These are phyloP conservation scores for Podarcis raffonei DNA, from an alignment of 2,113 vertebrate genomes.

Conservation along the genomic window DNA sequence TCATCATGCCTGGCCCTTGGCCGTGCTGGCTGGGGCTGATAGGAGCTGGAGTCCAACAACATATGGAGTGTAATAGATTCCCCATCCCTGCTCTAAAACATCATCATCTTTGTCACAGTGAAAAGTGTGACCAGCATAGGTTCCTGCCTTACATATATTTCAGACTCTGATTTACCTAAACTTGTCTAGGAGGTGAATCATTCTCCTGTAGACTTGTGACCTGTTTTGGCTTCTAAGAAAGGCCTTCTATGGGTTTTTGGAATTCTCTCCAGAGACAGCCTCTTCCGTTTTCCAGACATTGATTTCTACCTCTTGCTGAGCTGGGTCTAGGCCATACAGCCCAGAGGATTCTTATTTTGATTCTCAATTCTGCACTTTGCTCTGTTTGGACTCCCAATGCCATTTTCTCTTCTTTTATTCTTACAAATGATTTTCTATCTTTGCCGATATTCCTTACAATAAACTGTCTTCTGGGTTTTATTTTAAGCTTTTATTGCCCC, in stretches of 20 bases:
- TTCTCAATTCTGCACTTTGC: not conserved
- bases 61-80: not conserved
- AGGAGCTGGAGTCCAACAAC: not conserved
- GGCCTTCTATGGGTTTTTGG: not conserved
- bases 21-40: not conserved
- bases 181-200: not conserved
- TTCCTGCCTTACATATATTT: not conserved
- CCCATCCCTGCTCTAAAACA: not conserved
- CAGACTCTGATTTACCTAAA: no score
- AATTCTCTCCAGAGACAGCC: not conserved
- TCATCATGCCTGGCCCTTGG: not conserved
- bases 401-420: not conserved
- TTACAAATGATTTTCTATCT: not conserved
- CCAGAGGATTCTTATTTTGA: not conserved
- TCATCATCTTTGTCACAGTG: not conserved
- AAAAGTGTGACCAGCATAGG: not conserved
- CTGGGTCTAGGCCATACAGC: not conserved
- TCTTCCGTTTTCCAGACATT: not conserved
- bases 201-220: not conserved
- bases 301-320: not conserved
- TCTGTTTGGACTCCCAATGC: not conserved
- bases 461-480: not conserved
- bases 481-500: not conserved
- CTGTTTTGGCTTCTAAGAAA: not conserved
- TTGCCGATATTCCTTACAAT: not conserved